These are phyloP conservation scores for Saccopteryx bilineata DNA, from an alignment of 2,113 vertebrate species.

Conservation along the genomic window DNA sequence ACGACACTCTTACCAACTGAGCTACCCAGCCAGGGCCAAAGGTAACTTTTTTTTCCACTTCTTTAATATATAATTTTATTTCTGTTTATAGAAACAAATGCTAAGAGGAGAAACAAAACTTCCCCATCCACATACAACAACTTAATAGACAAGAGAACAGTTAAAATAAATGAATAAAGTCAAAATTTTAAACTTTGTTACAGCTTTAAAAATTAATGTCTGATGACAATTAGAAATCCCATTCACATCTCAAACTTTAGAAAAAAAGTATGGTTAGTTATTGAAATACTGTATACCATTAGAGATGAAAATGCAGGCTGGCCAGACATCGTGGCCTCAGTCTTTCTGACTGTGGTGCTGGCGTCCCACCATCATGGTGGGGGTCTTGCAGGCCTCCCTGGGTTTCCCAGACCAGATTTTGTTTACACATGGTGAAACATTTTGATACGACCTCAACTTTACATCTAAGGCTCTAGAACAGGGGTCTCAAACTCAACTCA, in stretches of 20 bases:
- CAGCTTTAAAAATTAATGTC: slow-evolving; percentile 89
- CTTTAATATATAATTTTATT: slow-evolving; percentile 91
- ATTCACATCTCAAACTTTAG: slow-evolving; percentile 88
- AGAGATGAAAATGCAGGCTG: slow-evolving; percentile 79
- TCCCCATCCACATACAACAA: slow-evolving; percentile 88
- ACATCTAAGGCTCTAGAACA: slow-evolving; percentile 35
- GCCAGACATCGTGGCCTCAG: slow-evolving; percentile 25
- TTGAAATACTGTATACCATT: slow-evolving; percentile 86
- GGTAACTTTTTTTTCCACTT: slow-evolving; percentile 56
- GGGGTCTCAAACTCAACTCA: no score
- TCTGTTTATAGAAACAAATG: slow-evolving; percentile 90
- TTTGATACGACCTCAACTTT: not conserved
- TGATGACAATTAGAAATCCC: slow-evolving; percentile 89
- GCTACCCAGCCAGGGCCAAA: no score
- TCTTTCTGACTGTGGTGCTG: not conserved
- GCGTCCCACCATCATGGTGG: not conserved
- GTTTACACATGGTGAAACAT: not conserved
- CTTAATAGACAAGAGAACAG: slow-evolving; percentile 88
- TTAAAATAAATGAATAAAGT: slow-evolving; percentile 85
- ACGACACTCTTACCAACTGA: no score
- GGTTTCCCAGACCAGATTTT: not conserved
- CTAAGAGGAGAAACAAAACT: slow-evolving; percentile 88
- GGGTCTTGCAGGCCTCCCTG: not conserved
- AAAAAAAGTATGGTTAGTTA: slow-evolving; percentile 88
- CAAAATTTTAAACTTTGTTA: slow-evolving; percentile 87